Base-by-base conservation (phyloP, 92 coral and sea anemone genomes). In the Galaxea fascicularis region DNA sequence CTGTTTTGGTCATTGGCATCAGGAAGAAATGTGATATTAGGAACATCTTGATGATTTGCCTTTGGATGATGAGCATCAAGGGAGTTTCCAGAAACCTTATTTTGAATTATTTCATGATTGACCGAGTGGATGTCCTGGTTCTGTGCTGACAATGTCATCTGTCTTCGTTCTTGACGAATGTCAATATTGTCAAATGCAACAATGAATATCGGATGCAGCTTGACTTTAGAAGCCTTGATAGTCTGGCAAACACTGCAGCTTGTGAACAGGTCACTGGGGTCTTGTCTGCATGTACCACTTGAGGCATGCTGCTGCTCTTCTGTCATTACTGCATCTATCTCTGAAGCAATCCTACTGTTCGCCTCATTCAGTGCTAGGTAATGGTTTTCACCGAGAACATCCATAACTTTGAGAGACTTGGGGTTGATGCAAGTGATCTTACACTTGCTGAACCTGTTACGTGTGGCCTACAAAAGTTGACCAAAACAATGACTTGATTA, bases 361-460 rank as follows among this genome's bases (percentile, higher is more conserved):
- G 63, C 88, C 29, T 82, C 90, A 45, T 80, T 59, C 39, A 84
- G 84, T n/a, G 30, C 44, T 44, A n/a, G 22, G 77, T 91, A 82
- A 85, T 88, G 86, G 31, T 75, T 58, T 21, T 79, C 73, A 28
- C 92, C 92, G 64, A 91, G 75, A 13, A 45, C 74, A 59, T 89
- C 89, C 87, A 88, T 59, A 62, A 83, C 75, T 21, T 53, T 75
- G 28, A 91, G 86, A n/a, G 82, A 67, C 28, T 87, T 76, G 53
- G 52, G 30, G 76, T 91, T 91, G 7, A 80, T 88, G 22, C 81
- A 84, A 53, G 88, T 91, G 22, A 91, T 20, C 65, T 91, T 91
- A 74, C 88, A 60, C 54, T 91, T 88, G 80, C 79, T 17, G 29
- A 91, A 71, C 82, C 90, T 83, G 70, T 65, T 60, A 47, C 88